Conservation (phyloP, 2,888 invertebrate genomes). For the Spisula subtruncata region DNA sequence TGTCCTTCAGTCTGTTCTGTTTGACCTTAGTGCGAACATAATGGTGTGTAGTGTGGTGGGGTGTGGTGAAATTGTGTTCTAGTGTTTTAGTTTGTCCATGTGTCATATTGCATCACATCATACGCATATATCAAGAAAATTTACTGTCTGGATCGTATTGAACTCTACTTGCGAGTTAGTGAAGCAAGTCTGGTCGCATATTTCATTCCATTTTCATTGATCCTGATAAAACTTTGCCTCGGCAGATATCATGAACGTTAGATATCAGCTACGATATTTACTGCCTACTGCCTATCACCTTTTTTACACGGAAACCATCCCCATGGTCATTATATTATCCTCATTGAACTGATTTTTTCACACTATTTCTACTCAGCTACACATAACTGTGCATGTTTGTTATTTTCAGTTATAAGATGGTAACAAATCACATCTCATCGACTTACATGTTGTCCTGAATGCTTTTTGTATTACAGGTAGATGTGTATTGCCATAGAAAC, state of each 20-base stretch:
- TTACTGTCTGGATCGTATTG: constrained; percentile 13
- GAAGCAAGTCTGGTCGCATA: constrained; percentile 53
- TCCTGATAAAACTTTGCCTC: constrained; percentile 24
- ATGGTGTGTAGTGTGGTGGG: constrained; percentile 66
- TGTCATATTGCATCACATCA: constrained; percentile 73
- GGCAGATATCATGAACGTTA: constrained; percentile 40
- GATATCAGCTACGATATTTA: constrained; percentile 30
- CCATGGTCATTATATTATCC: constrained; percentile 42
- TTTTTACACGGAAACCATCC: constrained; percentile 30
- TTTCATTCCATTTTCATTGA: constrained; percentile 58
- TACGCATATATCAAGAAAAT: constrained; percentile 37
- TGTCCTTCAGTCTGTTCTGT: constrained; percentile 68
- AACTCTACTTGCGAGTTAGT: background rate
- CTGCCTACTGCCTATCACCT: constrained; percentile 46
- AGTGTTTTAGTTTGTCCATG: constrained; percentile 43
- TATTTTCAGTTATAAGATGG: constrained; percentile 37
- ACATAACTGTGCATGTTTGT: constrained; percentile 39
- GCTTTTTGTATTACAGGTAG: constrained; percentile 40
- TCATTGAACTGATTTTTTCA: constrained; percentile 41
- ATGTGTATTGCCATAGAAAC: constrained; percentile 49
- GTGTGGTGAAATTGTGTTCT: constrained; percentile 52
- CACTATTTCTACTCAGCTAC: constrained; percentile 25
- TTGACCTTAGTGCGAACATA: constrained; percentile 66
- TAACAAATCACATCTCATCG: constrained; percentile 18
- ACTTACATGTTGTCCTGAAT: constrained; percentile 46